Conservation (phyloP, 2,113 vertebrate genomes). For the Trochalopteron elliotii region DNA sequence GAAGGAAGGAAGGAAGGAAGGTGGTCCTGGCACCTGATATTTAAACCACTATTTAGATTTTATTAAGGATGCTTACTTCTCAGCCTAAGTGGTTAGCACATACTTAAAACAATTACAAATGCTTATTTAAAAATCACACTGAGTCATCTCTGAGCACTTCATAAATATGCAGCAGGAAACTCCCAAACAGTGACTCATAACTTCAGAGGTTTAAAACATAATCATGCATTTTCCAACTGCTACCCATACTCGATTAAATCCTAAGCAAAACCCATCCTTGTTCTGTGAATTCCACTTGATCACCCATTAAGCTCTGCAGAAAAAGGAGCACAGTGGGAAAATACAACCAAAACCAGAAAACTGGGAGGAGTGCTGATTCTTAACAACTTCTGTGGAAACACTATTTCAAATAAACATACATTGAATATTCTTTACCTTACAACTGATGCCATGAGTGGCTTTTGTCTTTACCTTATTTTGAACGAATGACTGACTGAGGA, state of each 20-base stretch:
- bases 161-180: constrained; percentile 62
- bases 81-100: background rate
- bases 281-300: background rate
- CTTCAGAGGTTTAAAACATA: constrained; percentile 21
- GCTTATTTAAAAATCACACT: constrained; percentile 43
- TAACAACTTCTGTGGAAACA: background rate
- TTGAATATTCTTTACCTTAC: background rate
- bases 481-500: accelerated
- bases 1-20: no score
- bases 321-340: background rate
- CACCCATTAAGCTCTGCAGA: background rate
- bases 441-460: background rate
- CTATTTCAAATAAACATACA: background rate
- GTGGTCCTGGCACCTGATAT: background rate
- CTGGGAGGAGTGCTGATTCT: background rate
- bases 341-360: background rate
- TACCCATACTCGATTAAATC: constrained; percentile 16
- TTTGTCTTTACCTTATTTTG: background rate
- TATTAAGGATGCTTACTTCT: background rate
- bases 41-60: background rate
- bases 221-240: constrained; percentile 24
- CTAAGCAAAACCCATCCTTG: background rate
- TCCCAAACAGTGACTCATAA: constrained; percentile 61
- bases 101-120: constrained; percentile 19
- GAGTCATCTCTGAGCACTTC: constrained; percentile 38